phyloP scores from a whole-genome alignment of 2,797 vertebrate genomes.

The Chloroceryle inda region DNA sequence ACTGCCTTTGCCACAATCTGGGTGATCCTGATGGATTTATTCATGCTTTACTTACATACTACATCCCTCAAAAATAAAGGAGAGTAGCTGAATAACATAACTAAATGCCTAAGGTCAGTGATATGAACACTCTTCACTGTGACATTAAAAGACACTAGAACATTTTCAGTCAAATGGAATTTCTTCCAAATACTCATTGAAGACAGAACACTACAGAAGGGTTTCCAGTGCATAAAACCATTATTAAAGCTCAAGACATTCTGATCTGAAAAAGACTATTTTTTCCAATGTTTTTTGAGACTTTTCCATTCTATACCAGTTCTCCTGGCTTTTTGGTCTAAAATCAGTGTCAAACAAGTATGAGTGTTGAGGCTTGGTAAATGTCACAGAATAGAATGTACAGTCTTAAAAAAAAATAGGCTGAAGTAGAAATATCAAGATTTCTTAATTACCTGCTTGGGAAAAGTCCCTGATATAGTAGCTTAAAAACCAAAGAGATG shows the following conservation, averaged over 20 bases:
- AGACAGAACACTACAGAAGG: neutral
- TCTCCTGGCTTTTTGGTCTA: neutral
- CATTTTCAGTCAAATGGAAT: neutral
- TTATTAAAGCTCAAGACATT: neutral
- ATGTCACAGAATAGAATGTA: neutral
- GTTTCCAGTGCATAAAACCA: neutral
- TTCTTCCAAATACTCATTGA: neutral
- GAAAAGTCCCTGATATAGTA: constrained; percentile 23
- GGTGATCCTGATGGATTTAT: neutral
- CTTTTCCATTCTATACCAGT: neutral
- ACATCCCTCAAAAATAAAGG: neutral
- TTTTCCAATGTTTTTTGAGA: neutral
- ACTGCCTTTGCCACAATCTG: neutral
- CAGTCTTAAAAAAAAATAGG: neutral
- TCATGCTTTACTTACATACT: neutral
- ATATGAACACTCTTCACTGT: neutral
- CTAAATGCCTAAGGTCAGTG: neutral
- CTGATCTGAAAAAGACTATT: neutral
- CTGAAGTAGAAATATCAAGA: neutral
- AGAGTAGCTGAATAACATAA: neutral
- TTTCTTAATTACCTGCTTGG: neutral
- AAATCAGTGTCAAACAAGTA: neutral
- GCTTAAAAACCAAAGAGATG: constrained; percentile 44
- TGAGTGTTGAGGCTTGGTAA: neutral
- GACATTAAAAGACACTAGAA: neutral